Evolutionary conservation across 2,888 invertebrate genomes (phyloP).

Genomic region (Tachystola acroxantha): DNA sequence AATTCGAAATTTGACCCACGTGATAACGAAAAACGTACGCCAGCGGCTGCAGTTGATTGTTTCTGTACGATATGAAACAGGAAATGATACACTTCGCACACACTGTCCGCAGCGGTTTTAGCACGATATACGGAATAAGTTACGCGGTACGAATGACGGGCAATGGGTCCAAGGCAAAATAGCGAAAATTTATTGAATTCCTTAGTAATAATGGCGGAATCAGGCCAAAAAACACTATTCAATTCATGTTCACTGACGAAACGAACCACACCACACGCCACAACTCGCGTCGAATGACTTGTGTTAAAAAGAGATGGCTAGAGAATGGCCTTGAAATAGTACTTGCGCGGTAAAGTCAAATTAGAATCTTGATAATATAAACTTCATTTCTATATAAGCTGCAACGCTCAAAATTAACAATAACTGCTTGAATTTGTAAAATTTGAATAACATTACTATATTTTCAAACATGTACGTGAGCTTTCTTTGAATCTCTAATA

Average conservation of each 20-base stretch:
- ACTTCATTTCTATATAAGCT: no score
- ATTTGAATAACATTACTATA: no score
- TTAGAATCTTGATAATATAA: constrained; percentile 17
- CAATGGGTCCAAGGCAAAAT: constrained; percentile 3
- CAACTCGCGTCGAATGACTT: constrained; percentile 42
- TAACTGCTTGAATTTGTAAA: constrained; percentile 1
- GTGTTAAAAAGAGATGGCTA: constrained; percentile 51
- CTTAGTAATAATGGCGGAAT: constrained; percentile 70
- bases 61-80: constrained; percentile 67
- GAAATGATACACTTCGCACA: constrained; percentile 66
- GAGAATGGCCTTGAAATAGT: constrained; percentile 49
- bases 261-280: constrained; percentile 46
- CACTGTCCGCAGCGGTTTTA: constrained; percentile 29
- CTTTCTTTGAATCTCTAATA: background rate
- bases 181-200: constrained; percentile 37
- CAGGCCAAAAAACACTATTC: constrained; percentile 61
- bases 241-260: constrained; percentile 59
- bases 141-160: constrained; percentile 15
- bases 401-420: no score
- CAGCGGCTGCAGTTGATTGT: constrained; percentile 70
- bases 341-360: constrained; percentile 75
- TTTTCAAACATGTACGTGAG: no score
- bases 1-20: constrained; percentile 74
- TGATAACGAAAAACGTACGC: constrained; percentile 72
- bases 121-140: constrained; percentile 16